Percentiles rank a stretch among this genome's conserved stretches.
Conservation (phyloP, 2,797 vertebrate species). For the Hirundo rustica region DNA sequence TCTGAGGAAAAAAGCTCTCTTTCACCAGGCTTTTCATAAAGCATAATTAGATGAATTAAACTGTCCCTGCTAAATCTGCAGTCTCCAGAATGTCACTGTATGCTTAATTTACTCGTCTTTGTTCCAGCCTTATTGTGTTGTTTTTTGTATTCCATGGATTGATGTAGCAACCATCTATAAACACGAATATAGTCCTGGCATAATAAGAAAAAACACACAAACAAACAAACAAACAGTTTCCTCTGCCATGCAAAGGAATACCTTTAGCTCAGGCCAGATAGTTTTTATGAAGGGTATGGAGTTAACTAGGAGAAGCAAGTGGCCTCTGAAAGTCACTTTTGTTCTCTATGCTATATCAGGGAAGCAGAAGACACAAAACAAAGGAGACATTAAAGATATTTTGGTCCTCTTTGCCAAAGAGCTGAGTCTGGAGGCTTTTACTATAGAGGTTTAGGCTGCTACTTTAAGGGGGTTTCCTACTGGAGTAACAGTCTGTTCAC, state of each 20-base stretch:
- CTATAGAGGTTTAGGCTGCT: not conserved
- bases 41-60: not conserved
- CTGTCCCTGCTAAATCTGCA: not conserved
- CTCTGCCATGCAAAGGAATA: not conserved
- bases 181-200: not conserved
- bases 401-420: not conserved
- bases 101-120: not conserved
- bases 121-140: not conserved
- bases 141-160: not conserved
- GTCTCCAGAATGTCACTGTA: not conserved
- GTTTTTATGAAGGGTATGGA: not conserved
- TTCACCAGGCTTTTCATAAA: constrained; percentile 16
- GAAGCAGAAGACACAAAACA: not conserved
- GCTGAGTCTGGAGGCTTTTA: not conserved
- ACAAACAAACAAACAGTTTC: not conserved
- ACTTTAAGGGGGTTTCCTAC: not conserved
- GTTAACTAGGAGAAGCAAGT: not conserved
- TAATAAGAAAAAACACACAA: not conserved
- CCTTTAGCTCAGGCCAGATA: not conserved
- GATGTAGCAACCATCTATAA: not conserved
- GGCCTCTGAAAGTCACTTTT: not conserved
- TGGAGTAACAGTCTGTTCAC: not conserved
- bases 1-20: not conserved
- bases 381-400: not conserved
- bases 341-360: not conserved